Percentiles rank a stretch among this genome's conserved stretches.
phyloP scores from a whole-genome alignment of 2,797 vertebrate genomes.

The Thripadectes ignobilis region DNA sequence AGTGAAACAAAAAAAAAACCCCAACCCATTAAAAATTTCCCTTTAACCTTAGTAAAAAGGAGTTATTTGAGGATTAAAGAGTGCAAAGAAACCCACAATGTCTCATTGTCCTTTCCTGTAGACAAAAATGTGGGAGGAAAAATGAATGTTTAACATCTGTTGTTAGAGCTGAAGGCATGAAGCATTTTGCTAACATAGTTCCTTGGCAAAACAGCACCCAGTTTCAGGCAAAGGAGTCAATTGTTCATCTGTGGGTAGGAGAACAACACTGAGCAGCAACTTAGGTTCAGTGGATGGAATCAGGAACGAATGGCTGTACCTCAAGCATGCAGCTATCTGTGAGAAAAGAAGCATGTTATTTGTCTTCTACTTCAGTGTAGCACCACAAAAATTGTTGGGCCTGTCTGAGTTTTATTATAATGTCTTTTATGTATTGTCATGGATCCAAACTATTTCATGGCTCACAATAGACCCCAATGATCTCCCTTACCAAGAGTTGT shows the following conservation, averaged over 20 bases:
- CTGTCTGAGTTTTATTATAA: neutral
- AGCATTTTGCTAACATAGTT: neutral
- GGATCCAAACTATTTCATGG: neutral
- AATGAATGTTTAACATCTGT: neutral
- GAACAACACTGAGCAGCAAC: neutral
- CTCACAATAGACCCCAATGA: neutral
- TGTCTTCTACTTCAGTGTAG: neutral
- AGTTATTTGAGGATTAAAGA: neutral
- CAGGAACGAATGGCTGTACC: neutral
- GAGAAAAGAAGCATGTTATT: neutral
- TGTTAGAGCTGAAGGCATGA: neutral
- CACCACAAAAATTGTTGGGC: neutral
- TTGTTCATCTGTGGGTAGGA: neutral
- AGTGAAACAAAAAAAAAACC: neutral
- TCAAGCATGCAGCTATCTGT: neutral
- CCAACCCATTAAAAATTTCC: neutral
- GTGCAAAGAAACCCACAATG: neutral
- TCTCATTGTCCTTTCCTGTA: neutral
- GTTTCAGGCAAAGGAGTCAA: neutral
- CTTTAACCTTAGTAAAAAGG: neutral
- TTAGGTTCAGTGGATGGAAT: neutral
- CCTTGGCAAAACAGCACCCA: neutral
- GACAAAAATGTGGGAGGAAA: neutral
- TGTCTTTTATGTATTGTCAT: neutral
- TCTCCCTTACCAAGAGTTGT: neutral